Base-by-base conservation (phyloP, 2,888 invertebrate species). In the Urechis unicinctus region DNA sequence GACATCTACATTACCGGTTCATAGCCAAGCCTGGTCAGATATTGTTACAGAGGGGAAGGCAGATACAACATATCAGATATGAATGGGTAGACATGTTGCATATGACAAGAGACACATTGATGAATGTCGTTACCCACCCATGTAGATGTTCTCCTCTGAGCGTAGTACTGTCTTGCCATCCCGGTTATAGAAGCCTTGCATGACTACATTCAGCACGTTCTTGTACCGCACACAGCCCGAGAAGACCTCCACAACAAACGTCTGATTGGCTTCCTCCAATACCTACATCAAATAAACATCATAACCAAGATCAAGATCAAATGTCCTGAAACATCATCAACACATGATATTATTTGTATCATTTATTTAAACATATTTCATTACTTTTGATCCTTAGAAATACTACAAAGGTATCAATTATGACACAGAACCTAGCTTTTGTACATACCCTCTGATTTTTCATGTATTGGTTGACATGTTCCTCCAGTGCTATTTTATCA, bases 201-300 rank as follows among this genome's bases (percentile, higher is more conserved):
- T 58, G 3, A 77, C 66, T 9, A 74, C 69, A 36, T 62, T 56
- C 52, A 77, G 64, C 24, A 75, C 60, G 28, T 61, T 61, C 9
- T 57, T 54, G 59, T 73, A 75, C 3, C 73, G 61, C 4, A 74
- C 66, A 65, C 74, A 73, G 3, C 75, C 76, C 24, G 72, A 70
- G 56, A 77, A 74, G 21, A 76, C 74, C 58, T 77, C 75, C 28
- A 62, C 65, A 29, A 77, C 64, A 60, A 77, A 76, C 1, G 63
- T 67, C 50, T 67, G 61, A 54, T 73, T 73, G 55, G 61, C 62
- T 56, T 72, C 73, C 58, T 70, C 68, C 54, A 66, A 60, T 50
- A 66, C 62, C 75, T 75, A 53, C 1, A 56, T 46, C 47, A 25
- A 48, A 46, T 17, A 29, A 55, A 22, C 9, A 28, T 21, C 45